These are phyloP conservation scores for Ctenochaetus hawaiiensis DNA, from an alignment of 2,797 vertebrate species.

Conservation along the genomic window DNA sequence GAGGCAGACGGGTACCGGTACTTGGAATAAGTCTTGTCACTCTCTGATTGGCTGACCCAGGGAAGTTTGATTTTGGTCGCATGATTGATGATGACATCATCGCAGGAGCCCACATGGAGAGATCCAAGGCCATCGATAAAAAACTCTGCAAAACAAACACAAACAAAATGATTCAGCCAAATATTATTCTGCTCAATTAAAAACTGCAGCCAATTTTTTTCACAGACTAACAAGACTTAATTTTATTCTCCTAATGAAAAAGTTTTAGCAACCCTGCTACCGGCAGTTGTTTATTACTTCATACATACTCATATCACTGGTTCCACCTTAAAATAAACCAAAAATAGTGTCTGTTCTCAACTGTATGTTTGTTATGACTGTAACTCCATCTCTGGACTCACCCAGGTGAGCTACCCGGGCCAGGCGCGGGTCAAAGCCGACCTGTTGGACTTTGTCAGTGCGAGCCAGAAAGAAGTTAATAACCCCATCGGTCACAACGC, in stretches of 20 bases:
- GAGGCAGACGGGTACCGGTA: conserved; percentile 89
- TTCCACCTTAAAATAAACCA: too few species aligned
- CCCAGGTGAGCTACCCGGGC: conserved; percentile 91
- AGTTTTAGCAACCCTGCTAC: too few species aligned
- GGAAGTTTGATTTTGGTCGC: conserved; percentile 94
- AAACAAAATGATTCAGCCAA: background rate
- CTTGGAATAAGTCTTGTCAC: conserved; percentile 89
- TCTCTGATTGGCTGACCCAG: conserved; percentile 87
- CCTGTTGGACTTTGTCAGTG: conserved; percentile 93
- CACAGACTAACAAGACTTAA: too few species aligned
- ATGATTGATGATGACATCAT: conserved; percentile 92
- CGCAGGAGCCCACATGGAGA: conserved; percentile 93
- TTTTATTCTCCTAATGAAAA: too few species aligned
- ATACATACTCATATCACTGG: too few species aligned
- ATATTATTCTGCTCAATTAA: background rate
- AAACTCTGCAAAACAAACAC: conserved; percentile 78
- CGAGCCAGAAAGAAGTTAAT: conserved; percentile 96
- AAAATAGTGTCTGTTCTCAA: too few species aligned
- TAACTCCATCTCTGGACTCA: conserved; percentile 75
- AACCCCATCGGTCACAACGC: conserved; percentile 94
- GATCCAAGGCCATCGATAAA: conserved; percentile 93
- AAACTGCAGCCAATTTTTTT: background rate
- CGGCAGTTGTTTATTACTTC: too few species aligned
- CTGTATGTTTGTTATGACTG: background rate
- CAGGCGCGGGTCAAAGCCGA: conserved; percentile 93